phyloP scores from a whole-genome alignment of 2,113 vertebrate species.

The Passer domesticus region DNA sequence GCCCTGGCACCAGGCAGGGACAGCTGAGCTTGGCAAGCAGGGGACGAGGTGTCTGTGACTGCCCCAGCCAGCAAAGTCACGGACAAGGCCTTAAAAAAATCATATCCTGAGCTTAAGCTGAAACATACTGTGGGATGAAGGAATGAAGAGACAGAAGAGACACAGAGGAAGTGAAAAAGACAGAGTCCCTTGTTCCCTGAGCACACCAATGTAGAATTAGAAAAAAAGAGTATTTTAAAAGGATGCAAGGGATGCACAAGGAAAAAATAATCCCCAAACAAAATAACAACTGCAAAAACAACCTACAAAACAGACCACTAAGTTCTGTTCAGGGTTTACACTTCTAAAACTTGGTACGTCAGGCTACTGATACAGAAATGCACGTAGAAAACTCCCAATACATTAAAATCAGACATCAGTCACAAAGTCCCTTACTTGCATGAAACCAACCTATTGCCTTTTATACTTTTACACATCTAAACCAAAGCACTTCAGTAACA shows the following conservation, averaged over 20 bases:
- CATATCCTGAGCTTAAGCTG: accelerated
- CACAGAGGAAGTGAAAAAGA: background rate
- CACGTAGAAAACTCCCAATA: accelerated
- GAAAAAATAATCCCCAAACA: background rate
- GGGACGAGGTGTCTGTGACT: accelerated
- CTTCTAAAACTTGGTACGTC: background rate
- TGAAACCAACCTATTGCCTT: background rate
- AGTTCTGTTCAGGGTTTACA: background rate
- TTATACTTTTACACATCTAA: background rate
- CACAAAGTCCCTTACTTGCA: background rate
- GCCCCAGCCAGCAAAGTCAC: background rate
- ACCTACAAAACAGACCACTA: background rate
- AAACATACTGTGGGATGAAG: background rate
- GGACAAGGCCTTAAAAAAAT: background rate
- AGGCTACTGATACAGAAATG: background rate
- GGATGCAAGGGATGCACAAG: background rate
- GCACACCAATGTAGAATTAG: background rate
- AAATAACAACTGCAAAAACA: background rate
- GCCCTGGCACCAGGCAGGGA: accelerated
- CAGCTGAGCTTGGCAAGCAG: accelerated
- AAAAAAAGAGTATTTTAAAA: background rate
- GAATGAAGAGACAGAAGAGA: background rate
- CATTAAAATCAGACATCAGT: no score
- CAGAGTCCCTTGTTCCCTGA: background rate
- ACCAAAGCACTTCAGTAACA: background rate